Conservation (phyloP, 1,140 invertebrate genomes). For the Ceratosolen fusciceps region DNA sequence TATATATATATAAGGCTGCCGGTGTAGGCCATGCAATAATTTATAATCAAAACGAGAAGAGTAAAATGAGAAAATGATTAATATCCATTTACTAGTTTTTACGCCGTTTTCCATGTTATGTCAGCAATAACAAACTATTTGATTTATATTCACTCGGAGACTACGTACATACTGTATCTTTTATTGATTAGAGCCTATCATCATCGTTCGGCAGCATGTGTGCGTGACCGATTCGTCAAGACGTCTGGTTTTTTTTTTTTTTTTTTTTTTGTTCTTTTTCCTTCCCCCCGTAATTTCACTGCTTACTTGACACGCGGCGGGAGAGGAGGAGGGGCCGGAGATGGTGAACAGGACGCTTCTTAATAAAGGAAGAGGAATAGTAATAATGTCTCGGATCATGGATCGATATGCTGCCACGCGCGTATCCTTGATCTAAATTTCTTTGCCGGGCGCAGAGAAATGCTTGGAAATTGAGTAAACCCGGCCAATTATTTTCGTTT, state of each 20-base stretch:
- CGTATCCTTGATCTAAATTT: conserved; percentile 17
- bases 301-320: too few species aligned
- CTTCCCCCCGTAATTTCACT: too few species aligned
- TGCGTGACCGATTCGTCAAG: too few species aligned
- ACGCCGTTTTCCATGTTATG: neutral
- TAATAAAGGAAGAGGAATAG: neutral
- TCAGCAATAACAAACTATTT: neutral
- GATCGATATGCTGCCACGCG: too few species aligned
- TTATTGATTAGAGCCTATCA: too few species aligned
- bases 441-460: neutral
- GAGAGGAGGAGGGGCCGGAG: too few species aligned
- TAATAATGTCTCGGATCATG: neutral
- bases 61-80: neutral
- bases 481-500: conserved; percentile 2
- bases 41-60: neutral
- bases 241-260: too few species aligned
- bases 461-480: neutral
- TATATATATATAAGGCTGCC: too few species aligned
- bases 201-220: too few species aligned
- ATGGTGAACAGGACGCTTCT: too few species aligned
- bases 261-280: too few species aligned
- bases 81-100: neutral
- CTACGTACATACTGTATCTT: neutral
- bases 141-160: neutral
- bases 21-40: neutral